A percentile compares a stretch with the other conserved stretches of the same genome.
Evolutionary conservation across 2,113 vertebrate species (phyloP).

Genomic region (Nanorana parkeri): DNA sequence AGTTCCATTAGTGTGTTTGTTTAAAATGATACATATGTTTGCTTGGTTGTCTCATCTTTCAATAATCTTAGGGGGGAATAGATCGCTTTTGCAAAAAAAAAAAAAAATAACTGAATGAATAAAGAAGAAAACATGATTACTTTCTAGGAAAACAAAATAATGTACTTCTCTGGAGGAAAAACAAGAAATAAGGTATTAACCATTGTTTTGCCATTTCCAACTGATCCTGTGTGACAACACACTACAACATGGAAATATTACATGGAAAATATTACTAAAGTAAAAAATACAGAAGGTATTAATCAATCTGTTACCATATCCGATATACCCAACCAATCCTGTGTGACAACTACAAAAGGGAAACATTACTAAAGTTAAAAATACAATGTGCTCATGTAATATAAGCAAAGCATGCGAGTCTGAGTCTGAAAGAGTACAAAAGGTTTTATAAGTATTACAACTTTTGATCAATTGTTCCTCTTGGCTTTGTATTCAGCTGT

Average conservation of each 20-base stretch:
- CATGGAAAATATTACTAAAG: neutral
- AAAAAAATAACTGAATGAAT: neutral
- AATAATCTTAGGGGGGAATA: neutral
- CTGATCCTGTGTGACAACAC: neutral
- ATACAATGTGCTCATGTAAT: neutral
- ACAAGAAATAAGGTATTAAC: neutral
- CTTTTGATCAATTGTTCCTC: constrained; percentile 43
- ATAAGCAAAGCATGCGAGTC: neutral
- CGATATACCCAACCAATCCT: too few relatives aligned
- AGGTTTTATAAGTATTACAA: constrained; percentile 34
- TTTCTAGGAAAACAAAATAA: neutral
- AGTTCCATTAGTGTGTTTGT: neutral
- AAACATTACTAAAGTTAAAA: neutral
- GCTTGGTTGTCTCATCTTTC: neutral
- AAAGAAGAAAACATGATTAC: neutral
- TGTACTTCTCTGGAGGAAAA: neutral
- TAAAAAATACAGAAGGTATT: neutral
- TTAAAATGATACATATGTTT: constrained; percentile 3
- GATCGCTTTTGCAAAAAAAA: neutral
- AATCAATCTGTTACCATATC: too few relatives aligned
- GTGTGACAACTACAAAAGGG: constrained; percentile 3
- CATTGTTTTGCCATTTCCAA: too few relatives aligned
- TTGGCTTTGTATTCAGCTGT: constrained; percentile 36
- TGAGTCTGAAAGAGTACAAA: constrained; percentile 27
- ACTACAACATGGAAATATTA: too few relatives aligned